phyloP scores from a whole-genome alignment of 2,797 vertebrate species.

The Dromococcyx pavoninus region DNA sequence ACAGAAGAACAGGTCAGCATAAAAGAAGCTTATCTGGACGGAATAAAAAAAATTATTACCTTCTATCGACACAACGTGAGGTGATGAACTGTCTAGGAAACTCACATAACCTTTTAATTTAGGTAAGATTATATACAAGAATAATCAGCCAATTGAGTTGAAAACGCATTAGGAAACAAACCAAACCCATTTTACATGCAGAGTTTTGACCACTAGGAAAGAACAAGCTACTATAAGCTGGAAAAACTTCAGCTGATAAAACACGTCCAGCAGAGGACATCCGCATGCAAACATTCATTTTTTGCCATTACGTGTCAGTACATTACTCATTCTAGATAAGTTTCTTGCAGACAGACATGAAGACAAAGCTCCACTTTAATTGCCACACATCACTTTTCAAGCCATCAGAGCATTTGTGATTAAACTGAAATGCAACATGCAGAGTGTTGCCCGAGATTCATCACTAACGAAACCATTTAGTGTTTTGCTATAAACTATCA shows the following conservation, averaged over 20 bases:
- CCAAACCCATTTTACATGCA: neutral
- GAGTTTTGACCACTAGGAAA: neutral
- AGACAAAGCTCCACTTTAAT: neutral
- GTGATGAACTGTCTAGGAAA: neutral
- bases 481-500: neutral
- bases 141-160: neutral
- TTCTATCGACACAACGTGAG: neutral
- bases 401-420: neutral
- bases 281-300: neutral
- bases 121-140: neutral
- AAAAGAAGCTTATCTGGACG: neutral
- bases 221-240: neutral
- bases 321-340: neutral
- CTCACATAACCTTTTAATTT: neutral
- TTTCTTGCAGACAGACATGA: neutral
- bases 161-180: neutral
- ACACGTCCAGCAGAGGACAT: neutral
- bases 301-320: neutral
- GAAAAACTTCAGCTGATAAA: neutral
- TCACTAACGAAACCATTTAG: neutral
- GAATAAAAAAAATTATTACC: neutral
- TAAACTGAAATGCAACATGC: neutral
- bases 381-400: rapidly evolving
- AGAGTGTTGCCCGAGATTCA: neutral
- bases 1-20: neutral